Conservation (phyloP, 30 jellyfish, hydroid and myxozoan species). For the Hydra vulgaris region DNA sequence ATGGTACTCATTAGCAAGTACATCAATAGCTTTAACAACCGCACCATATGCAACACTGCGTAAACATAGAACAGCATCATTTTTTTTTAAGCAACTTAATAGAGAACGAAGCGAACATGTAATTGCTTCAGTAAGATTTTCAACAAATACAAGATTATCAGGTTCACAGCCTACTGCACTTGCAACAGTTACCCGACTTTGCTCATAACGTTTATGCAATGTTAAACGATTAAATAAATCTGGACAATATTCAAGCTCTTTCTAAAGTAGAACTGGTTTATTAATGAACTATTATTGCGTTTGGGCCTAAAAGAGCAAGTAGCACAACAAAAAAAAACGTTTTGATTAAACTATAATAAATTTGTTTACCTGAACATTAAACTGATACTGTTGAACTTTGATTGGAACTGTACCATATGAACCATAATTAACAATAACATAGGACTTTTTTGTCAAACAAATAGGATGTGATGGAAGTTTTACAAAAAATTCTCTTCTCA, state of each 20-base stretch:
- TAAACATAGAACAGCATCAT: constrained; percentile 45
- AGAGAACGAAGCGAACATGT: constrained; percentile 28
- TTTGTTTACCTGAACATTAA: background rate
- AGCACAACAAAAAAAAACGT: too few species aligned
- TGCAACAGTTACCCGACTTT: constrained; percentile 49
- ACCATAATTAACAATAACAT: background rate
- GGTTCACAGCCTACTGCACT: constrained; percentile 60
- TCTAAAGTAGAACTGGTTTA: constrained; percentile 19
- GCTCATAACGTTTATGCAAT: constrained; percentile 35
- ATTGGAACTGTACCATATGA: background rate
- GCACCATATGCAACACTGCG: constrained; percentile 74
- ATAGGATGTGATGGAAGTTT: background rate
- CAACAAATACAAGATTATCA: constrained; percentile 61
- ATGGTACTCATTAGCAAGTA: constrained; percentile 36
- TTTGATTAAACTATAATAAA: too few species aligned
- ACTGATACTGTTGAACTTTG: background rate
- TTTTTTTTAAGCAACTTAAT: background rate
- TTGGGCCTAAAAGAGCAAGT: too few species aligned
- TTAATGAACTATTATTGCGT: too few species aligned
- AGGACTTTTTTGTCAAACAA: background rate
- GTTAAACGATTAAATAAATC: constrained; percentile 59
- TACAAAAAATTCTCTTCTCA: background rate
- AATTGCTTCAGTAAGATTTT: constrained; percentile 79
- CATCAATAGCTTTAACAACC: constrained; percentile 54
- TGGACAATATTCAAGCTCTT: constrained; percentile 63